A percentile compares a stretch with the other conserved stretches of the same genome.
These are phyloP conservation scores for Stigmatopora argus DNA, from an alignment of 2,113 vertebrate genomes.

Conservation along the genomic window DNA sequence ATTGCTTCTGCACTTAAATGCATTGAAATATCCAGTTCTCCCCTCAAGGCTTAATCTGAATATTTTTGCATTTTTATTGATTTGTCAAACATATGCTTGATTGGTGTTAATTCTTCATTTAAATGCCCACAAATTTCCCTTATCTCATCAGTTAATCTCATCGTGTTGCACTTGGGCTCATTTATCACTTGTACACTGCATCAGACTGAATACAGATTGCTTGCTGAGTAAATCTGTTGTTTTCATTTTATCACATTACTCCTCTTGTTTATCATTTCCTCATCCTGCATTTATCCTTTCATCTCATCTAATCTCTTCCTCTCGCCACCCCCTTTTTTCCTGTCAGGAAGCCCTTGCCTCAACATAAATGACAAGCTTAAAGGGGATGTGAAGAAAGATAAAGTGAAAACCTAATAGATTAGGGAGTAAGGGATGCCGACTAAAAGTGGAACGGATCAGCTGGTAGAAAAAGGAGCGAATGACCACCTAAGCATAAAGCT, in stretches of 20 bases:
- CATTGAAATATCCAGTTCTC: background rate
- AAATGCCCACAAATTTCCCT: background rate
- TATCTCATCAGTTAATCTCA: constrained; percentile 14
- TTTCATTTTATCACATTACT: constrained; percentile 47
- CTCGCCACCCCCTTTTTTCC: constrained; percentile 39
- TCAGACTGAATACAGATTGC: constrained; percentile 36
- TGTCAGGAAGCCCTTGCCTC: constrained; percentile 51
- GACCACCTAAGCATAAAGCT: constrained; percentile 10
- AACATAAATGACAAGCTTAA: constrained; percentile 46
- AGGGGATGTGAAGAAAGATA: background rate
- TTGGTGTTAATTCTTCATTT: background rate
- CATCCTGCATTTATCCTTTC: constrained; percentile 46
- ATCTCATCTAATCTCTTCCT: constrained; percentile 45
- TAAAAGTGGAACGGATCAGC: constrained; percentile 10
- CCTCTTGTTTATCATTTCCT: constrained; percentile 42
- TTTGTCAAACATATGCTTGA: background rate
- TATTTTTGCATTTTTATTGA: background rate
- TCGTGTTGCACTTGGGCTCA: background rate
- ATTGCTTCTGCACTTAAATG: background rate
- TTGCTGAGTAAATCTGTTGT: constrained; percentile 47
- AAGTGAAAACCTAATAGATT: background rate
- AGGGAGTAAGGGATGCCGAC: background rate
- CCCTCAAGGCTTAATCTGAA: background rate
- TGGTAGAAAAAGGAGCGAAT: background rate
- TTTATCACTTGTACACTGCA: constrained; percentile 8